These are phyloP conservation scores for Delphinapterus leucas DNA, from an alignment of 2,113 vertebrate genomes.

Conservation along the genomic window DNA sequence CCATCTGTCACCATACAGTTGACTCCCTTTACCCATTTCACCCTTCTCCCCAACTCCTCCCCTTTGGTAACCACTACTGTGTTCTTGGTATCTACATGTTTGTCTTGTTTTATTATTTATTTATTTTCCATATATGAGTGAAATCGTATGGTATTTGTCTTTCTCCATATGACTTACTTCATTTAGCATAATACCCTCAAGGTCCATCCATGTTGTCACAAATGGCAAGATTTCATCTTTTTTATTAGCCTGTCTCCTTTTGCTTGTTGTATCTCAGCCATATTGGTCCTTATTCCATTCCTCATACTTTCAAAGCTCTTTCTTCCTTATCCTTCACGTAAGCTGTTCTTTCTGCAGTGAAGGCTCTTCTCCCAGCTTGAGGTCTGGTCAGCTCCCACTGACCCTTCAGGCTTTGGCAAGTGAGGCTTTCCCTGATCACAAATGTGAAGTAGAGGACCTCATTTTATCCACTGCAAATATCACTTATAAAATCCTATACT, in stretches of 20 bases:
- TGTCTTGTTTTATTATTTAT: neutral
- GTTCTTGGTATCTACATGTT: neutral
- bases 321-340: neutral
- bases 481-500: neutral
- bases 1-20: neutral
- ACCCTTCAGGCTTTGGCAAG: neutral
- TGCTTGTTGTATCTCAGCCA: neutral
- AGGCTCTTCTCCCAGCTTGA: neutral
- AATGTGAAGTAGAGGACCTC: neutral
- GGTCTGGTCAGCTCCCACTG: neutral
- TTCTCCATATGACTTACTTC: neutral
- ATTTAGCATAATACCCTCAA: neutral
- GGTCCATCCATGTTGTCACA: neutral
- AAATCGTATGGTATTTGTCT: neutral
- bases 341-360: neutral
- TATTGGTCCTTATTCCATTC: neutral
- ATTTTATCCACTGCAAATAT: neutral
- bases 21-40: neutral
- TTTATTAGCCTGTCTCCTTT: neutral
- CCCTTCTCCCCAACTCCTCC: neutral
- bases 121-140: neutral
- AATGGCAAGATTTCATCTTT: neutral
- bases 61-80: neutral
- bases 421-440: neutral
- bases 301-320: neutral